Evolutionary conservation across 1,140 invertebrate species (phyloP).

Genomic region (Spodoptera frugiperda): DNA sequence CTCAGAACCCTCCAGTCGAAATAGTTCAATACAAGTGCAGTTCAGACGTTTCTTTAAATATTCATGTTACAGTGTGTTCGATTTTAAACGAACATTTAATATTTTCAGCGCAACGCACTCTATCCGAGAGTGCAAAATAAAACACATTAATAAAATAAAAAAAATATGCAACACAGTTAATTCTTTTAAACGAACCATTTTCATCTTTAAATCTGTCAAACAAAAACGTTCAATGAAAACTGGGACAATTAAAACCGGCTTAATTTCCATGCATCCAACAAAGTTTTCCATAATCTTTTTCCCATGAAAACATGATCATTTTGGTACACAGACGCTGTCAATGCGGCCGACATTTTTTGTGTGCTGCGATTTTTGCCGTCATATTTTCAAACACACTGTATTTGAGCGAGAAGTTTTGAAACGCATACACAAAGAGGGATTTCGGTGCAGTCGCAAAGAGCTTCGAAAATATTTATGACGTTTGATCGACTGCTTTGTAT

Average conservation of each 20-base stretch:
- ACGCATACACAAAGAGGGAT: slow-evolving; percentile 72
- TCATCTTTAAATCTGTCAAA: neutral
- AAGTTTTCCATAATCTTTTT: slow-evolving; percentile 29
- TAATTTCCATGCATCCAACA: slow-evolving; percentile 21
- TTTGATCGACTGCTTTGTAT: slow-evolving; percentile 81
- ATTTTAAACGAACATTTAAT: slow-evolving; percentile 7
- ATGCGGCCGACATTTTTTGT: slow-evolving; percentile 21
- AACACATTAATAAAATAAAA: neutral
- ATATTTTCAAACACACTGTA: slow-evolving; percentile 53
- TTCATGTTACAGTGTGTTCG: slow-evolving; percentile 57
- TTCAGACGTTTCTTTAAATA: slow-evolving; percentile 63
- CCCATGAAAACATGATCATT: slow-evolving; percentile 23
- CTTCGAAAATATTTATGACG: slow-evolving; percentile 82
- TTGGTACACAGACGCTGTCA: slow-evolving; percentile 32
- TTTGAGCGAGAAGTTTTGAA: slow-evolving; percentile 56
- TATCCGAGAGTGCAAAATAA: neutral
- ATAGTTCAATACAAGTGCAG: slow-evolving; percentile 65
- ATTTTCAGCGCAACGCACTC: neutral
- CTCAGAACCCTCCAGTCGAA: slow-evolving; percentile 65
- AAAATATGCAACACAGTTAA: neutral
- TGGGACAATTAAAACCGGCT: slow-evolving; percentile 28
- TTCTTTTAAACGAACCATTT: slow-evolving; percentile 2
- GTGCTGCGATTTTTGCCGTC: slow-evolving; percentile 8
- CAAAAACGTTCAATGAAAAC: slow-evolving; percentile 20
- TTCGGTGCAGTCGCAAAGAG: slow-evolving; percentile 61